Base-by-base conservation (phyloP, 2,113 vertebrate genomes). In the Epinephelus lanceolatus region DNA sequence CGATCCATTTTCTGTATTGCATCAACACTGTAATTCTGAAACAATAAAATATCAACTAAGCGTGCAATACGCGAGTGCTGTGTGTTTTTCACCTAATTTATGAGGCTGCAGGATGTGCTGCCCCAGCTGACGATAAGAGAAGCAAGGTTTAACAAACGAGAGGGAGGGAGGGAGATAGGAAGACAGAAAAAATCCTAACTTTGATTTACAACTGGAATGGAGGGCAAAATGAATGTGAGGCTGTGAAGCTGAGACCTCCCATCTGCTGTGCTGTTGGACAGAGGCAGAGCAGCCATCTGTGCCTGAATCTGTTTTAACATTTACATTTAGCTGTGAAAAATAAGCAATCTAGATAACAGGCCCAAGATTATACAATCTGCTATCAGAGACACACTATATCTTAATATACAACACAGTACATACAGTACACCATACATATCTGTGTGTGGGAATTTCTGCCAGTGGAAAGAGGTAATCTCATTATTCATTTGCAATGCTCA, bases 191-290 rank as follows among this genome's bases (percentile, higher is more conserved):
- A 87, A 74, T 68, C 76, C 70, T 67, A 88, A 92, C 89, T 92
- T 89, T 92, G 87, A 93, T 92, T 94, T 94, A 93, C 92, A 94
- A 90, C 92, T 91, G 92, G 92, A 92, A 91, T 76, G 78, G 90
- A 91, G 90, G 92, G 87, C 84, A 79, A 89, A 93, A 93, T 82
- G 77, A 92, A 94, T 91, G 83, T 37, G 89, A 84, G 86, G 84
- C 92, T 88, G 84, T 86, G 91, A 90, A 92, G 94, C 91, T 86
- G 88, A 95, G 91, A 88, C 87, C 92, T 84, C 89, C 94, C 94
- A 95, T 95, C 95, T 95, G 95, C 90, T 89, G 82, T 55, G 72
- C 85, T 90, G 90, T 76, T 92, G 91, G 86, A 91, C 79, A 81
- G 88, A 85, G 88, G 83, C 85, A 82, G 74, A 84, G 87, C 78